Conservation (phyloP, 2,797 vertebrate species). For the Salmo trutta region DNA sequence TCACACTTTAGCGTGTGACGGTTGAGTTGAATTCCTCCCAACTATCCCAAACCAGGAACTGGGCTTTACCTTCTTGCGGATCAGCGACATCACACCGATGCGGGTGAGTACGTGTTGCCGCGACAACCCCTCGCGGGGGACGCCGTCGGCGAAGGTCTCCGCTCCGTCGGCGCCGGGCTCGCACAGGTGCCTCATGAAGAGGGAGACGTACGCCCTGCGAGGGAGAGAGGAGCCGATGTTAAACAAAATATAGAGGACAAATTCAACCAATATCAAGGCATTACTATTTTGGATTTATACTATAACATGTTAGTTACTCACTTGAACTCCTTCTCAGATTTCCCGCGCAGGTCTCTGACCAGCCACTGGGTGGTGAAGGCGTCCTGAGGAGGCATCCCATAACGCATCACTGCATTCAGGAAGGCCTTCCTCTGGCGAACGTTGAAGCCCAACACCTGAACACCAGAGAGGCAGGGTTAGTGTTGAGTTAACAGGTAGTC, state of each 20-base stretch:
- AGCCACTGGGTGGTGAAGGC: slow-evolving; percentile 99
- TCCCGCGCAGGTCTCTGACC: slow-evolving; percentile 94
- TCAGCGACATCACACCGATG: slow-evolving; percentile 97
- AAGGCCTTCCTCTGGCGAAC: slow-evolving; percentile 98
- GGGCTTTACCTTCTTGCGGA: slow-evolving; percentile 89
- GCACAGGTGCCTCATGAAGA: slow-evolving; percentile 97
- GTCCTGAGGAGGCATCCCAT: slow-evolving; percentile 98
- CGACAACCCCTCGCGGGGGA: slow-evolving; percentile 95
- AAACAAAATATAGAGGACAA: background rate
- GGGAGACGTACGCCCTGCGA: slow-evolving; percentile 91
- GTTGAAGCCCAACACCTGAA: slow-evolving; percentile 95
- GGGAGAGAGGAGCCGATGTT: background rate
- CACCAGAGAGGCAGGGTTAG: background rate
- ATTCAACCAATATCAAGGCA: background rate
- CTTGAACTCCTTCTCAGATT: slow-evolving; percentile 99
- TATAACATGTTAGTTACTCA: slow-evolving; percentile 55
- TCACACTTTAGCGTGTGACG: background rate
- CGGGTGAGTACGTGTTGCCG: slow-evolving; percentile 96
- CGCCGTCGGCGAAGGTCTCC: slow-evolving; percentile 96
- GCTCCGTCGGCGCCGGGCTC: slow-evolving; percentile 96
- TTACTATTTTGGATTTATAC: no score
- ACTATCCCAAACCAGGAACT: background rate
- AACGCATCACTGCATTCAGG: slow-evolving; percentile 98
- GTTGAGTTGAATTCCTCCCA: background rate
- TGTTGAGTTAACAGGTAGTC: background rate